Evolutionary conservation across 2,113 vertebrate genomes (phyloP).

Genomic region (Donacobius atricapilla): DNA sequence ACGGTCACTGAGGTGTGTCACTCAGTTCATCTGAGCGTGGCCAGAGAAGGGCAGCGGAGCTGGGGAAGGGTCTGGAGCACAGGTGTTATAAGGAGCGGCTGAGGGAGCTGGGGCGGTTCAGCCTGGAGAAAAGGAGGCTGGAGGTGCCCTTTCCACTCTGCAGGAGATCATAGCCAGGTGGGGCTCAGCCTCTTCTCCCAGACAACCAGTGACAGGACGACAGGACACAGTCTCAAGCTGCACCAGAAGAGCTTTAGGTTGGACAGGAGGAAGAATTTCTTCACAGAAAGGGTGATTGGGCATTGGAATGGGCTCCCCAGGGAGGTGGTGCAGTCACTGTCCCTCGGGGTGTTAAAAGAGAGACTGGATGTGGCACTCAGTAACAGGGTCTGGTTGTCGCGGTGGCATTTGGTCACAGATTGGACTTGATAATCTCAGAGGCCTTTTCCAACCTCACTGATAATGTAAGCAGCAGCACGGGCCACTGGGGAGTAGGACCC

Average conservation of each 20-base stretch:
- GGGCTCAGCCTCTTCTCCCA: neutral
- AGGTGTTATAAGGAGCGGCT: accelerated
- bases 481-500: neutral
- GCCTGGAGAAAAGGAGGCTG: too few relatives aligned
- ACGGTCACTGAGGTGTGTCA: accelerated
- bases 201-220: accelerated
- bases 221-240: neutral
- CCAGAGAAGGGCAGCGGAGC: neutral
- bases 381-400: neutral
- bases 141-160: too few relatives aligned
- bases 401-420: neutral
- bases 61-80: neutral
- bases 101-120: neutral
- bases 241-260: neutral
- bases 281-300: neutral
- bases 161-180: neutral
- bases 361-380: neutral
- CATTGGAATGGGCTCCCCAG: too few relatives aligned
- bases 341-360: neutral
- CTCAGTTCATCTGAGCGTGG: too few relatives aligned
- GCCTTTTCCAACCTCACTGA: neutral
- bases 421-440: neutral
- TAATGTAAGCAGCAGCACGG: accelerated
- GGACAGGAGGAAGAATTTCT: neutral
- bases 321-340: neutral